phyloP scores from a whole-genome alignment of 2,113 vertebrate genomes.

The Ploceus nigricollis region DNA sequence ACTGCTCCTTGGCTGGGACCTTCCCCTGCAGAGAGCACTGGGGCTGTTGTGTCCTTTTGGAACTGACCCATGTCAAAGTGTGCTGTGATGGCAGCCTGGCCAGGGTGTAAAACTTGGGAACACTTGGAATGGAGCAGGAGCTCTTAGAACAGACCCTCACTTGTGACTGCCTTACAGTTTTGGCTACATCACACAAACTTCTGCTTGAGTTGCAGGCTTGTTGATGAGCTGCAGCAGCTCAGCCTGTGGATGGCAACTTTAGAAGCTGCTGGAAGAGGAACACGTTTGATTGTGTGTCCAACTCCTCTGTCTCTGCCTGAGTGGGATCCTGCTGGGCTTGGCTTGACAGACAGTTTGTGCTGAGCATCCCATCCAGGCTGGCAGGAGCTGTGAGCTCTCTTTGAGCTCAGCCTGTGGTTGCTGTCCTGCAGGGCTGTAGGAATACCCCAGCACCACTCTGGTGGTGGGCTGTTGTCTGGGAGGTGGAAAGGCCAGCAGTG shows the following conservation, averaged over 20 bases:
- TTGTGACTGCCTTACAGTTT: not conserved
- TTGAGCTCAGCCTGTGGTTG: not conserved
- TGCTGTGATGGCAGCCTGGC: not conserved
- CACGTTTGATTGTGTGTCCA: not conserved
- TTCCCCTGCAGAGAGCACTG: not conserved
- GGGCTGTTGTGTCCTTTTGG: not conserved
- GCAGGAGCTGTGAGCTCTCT: not conserved
- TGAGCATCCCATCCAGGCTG: not conserved
- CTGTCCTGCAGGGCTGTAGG: not conserved
- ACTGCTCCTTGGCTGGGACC: not conserved
- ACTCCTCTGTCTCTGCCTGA: not conserved
- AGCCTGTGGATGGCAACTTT: not conserved
- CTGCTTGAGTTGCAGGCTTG: not conserved
- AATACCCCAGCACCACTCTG: accelerated
- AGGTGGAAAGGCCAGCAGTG: not conserved
- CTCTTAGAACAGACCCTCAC: not conserved
- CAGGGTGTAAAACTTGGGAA: not conserved
- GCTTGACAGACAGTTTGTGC: not conserved
- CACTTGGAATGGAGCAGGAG: not conserved
- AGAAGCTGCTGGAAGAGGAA: not conserved
- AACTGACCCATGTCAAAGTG: not conserved
- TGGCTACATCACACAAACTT: not conserved
- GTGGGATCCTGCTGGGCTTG: not conserved
- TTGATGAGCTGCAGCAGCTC: not conserved
- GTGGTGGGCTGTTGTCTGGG: not conserved